phyloP scores from a whole-genome alignment of 2,797 vertebrate genomes.

The Acanthurus leucopareius region DNA sequence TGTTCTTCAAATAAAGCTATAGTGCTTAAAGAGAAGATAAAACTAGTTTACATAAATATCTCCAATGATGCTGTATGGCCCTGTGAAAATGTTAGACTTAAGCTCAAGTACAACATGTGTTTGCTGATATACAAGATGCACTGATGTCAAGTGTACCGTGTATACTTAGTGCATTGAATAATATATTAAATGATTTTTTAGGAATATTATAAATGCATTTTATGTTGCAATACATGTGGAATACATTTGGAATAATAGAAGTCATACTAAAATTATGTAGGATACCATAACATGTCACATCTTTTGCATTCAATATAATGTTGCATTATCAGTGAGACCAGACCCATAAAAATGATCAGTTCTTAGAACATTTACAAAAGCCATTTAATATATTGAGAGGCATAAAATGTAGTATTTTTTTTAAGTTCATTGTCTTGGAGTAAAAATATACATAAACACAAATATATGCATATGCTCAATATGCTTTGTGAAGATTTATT shows the following conservation, averaged over 20 bases:
- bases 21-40: not conserved
- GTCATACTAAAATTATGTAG: not conserved
- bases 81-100: not conserved
- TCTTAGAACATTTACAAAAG: not conserved
- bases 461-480: conserved; percentile 8
- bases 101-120: not conserved
- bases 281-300: not conserved
- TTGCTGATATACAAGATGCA: not conserved
- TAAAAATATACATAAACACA: not conserved
- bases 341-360: not conserved
- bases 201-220: not conserved
- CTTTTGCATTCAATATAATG: not conserved
- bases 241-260: not conserved
- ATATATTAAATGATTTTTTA: not conserved
- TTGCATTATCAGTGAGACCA: not conserved
- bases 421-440: not conserved
- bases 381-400: not conserved
- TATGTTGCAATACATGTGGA: not conserved
- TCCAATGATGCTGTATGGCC: not conserved
- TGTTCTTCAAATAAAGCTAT: conserved; percentile 4
- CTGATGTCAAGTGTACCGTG: not conserved
- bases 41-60: not conserved
- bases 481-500: conserved; percentile 42
- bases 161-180: not conserved
- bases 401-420: not conserved